phyloP scores from a whole-genome alignment of 2,888 invertebrate species.

The Odontocerum albicorne region DNA sequence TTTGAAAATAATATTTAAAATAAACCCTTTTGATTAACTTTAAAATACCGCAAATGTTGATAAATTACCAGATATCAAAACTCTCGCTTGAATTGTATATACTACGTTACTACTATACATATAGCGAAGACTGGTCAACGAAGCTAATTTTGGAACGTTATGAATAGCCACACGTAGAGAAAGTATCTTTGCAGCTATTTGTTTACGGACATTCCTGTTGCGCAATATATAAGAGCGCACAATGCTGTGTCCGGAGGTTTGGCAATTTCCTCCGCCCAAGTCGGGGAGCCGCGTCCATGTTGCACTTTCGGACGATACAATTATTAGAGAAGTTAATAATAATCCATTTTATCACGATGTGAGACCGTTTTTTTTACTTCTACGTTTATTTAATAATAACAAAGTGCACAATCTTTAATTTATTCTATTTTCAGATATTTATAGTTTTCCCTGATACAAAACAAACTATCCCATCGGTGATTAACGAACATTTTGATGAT shows the following conservation, averaged over 20 bases:
- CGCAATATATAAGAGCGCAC: conserved; percentile 26
- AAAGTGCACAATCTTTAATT: conserved; percentile 39
- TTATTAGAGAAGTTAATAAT: conserved; percentile 40
- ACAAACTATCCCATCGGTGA: conserved; percentile 45
- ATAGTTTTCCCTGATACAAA: conserved; percentile 54
- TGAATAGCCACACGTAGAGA: too few species aligned
- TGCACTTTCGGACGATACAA: conserved; percentile 11
- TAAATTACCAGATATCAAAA: too few species aligned
- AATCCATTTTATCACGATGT: conserved; percentile 60
- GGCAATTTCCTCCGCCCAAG: conserved; percentile 52
- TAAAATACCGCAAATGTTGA: too few species aligned
- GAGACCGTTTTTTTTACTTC: conserved; percentile 37
- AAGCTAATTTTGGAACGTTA: too few species aligned
- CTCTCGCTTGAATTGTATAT: too few species aligned
- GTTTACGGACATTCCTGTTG: too few species aligned
- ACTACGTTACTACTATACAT: too few species aligned
- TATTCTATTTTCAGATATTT: conserved; percentile 49
- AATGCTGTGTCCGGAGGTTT: conserved; percentile 63
- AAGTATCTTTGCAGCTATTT: too few species aligned
- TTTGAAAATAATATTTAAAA: too few species aligned
- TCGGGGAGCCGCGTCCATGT: conserved; percentile 6
- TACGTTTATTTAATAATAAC: conserved; percentile 24
- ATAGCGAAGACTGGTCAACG: too few species aligned
- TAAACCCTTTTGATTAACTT: too few species aligned
- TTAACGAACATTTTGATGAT: conserved; percentile 47